A percentile compares a stretch with the other conserved stretches of the same genome.
phyloP scores from a whole-genome alignment of 2,797 vertebrate genomes.

The Acipenser ruthenus region DNA sequence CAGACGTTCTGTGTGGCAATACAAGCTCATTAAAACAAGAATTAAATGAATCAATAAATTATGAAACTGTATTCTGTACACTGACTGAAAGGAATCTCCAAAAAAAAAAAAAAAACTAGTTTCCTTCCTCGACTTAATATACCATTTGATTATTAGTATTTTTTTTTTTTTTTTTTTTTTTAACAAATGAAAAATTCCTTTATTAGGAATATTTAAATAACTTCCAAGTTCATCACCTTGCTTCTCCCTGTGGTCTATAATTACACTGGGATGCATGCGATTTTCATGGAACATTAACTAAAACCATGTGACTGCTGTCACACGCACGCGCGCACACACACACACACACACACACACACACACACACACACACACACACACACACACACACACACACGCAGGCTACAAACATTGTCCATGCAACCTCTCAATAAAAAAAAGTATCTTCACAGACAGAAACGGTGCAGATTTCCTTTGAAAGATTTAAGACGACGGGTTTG shows the following conservation, averaged over 20 bases:
- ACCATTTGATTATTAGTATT: constrained; percentile 12
- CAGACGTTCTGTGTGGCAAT: no score
- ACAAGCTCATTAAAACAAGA: no score
- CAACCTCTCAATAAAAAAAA: no score
- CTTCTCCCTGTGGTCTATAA: constrained; percentile 75
- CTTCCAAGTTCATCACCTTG: constrained; percentile 58
- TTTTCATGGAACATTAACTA: constrained; percentile 96
- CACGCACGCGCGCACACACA: constrained; percentile 49
- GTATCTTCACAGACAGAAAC: no score
- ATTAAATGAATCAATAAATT: no score
- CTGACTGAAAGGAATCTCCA: no score
- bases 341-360: constrained; percentile 49
- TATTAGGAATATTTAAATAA: constrained; percentile 58
- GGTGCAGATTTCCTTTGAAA: no score
- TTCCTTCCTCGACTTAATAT: constrained; percentile 21
- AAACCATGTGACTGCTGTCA: constrained; percentile 79
- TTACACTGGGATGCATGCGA: constrained; percentile 84
- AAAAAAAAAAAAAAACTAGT: no score
- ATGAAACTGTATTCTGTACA: no score
- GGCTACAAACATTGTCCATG: neutral
- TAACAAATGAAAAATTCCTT: constrained; percentile 31
- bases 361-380: constrained; percentile 47
- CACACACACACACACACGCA: constrained; percentile 30
- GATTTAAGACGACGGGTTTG: no score
- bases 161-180: constrained; percentile 19